Base-by-base conservation (phyloP, 1,140 invertebrate genomes). In the Hermetia illucens region DNA sequence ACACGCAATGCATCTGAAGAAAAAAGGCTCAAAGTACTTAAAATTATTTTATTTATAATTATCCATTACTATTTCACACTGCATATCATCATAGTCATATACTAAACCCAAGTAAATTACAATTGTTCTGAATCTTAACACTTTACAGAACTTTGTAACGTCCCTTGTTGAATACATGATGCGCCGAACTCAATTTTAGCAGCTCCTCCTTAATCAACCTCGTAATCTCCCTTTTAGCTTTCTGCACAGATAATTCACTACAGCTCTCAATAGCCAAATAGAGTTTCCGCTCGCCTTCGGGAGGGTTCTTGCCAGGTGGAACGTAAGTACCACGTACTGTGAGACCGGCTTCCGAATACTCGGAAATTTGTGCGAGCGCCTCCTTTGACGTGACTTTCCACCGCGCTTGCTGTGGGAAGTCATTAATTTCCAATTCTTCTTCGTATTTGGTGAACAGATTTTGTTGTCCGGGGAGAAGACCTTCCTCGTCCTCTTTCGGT, bases 361-460 rank as follows among this genome's bases (percentile, higher is more conserved):
- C 96, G 16, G 89, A 92, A 47, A 99, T 98, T 54, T 98, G 91
- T 2, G 92, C 92, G 36, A 99, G 63, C 2, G 93, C 92, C 66
- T 99, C 95, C 79, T 94, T 95, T 34, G 89, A 95, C 2, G 94
- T 98, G n/a, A 98, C 89, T 44, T 90, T 75, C 91, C 93, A 98
- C 40, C 95, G 70, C 0, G 94, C 93, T 60, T 96, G 93, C 49
- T 99, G 95, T 16, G 95, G 96, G 65, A 99, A 98, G 62, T 99
- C 95, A 55, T 99, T 99, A 48, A 99, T 99, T 64, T 99, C 96
- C 36, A 99, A 69, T 62, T 99, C 96, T 50, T 98, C 94, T 62
- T 99, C 95, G 61, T 96, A 98, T 51, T 96, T 96, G 42, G 79
- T 69, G 68, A 87, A 86, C 3, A 74, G 77, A 48, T 79, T 75